Conservation (phyloP, 1,140 invertebrate species). For the Centruroides sculpturatus region DNA sequence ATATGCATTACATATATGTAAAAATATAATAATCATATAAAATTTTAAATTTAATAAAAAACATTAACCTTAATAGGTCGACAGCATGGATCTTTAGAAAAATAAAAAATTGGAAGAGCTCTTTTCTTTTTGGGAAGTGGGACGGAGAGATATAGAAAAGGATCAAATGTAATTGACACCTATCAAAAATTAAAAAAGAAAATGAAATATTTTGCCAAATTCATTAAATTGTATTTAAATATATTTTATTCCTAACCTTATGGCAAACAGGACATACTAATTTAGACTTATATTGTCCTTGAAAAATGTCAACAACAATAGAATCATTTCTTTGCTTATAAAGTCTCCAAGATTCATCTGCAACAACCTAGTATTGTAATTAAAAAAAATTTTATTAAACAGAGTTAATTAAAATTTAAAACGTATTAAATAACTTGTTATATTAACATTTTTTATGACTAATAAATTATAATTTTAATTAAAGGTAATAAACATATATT, state of each 20-base stretch:
- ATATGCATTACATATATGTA: too few species aligned
- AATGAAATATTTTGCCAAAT: neutral
- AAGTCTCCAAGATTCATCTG: conserved; percentile 24
- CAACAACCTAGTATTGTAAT: conserved; percentile 16
- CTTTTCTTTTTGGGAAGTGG: conserved; percentile 28
- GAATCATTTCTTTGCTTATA: conserved; percentile 27
- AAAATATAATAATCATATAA: too few species aligned
- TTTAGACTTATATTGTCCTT: conserved; percentile 37
- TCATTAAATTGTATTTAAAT: neutral
- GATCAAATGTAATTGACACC: conserved; percentile 38
- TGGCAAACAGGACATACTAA: conserved; percentile 35
- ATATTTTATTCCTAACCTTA: conserved; percentile 24
- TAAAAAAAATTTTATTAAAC: neutral
- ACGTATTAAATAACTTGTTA: too few species aligned
- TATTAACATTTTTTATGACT: too few species aligned
- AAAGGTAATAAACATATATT: neutral
- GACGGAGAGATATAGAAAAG: conserved; percentile 33
- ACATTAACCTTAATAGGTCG: too few species aligned
- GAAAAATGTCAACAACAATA: conserved; percentile 27
- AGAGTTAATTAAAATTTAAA: too few species aligned
- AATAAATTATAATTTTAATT: too few species aligned
- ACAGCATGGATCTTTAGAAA: conserved; percentile 15
- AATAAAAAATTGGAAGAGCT: conserved; percentile 25
- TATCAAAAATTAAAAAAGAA: conserved; percentile 19
- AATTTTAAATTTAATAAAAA: too few species aligned